Percentiles rank a stretch among this genome's conserved stretches.
Conservation (phyloP, 2,797 vertebrate genomes). For the Mallotus villosus region DNA sequence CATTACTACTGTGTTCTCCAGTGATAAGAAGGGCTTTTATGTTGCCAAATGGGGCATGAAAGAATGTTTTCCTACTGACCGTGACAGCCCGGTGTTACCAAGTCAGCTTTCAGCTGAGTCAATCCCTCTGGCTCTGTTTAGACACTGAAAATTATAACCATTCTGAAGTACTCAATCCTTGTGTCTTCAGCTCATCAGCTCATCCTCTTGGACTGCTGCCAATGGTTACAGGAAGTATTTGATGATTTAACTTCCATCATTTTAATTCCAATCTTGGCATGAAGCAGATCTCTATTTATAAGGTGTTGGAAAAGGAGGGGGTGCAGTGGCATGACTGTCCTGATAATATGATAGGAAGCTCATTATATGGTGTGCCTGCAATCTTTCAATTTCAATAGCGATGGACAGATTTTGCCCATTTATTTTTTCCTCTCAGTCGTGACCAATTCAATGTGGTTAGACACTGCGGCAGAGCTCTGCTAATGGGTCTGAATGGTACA, state of each 20-base stretch:
- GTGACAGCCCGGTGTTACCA: constrained; percentile 25
- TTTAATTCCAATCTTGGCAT: too few relatives aligned
- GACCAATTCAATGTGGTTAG: too few relatives aligned
- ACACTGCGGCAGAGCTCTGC: not conserved
- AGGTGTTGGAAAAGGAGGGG: not conserved
- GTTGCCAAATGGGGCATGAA: constrained; percentile 67
- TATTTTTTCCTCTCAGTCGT: too few relatives aligned
- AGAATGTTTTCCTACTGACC: constrained; percentile 49
- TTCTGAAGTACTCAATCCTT: too few relatives aligned
- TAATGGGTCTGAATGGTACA: not conserved
- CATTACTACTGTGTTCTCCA: constrained; percentile 55
- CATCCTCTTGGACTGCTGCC: too few relatives aligned
- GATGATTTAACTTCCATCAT: too few relatives aligned
- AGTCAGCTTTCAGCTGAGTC: not conserved
- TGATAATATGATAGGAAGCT: not conserved
- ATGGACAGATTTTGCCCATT: not conserved
- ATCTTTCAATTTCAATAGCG: not conserved
- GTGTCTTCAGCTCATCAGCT: too few relatives aligned
- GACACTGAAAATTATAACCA: too few relatives aligned
- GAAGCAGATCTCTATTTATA: not conserved
- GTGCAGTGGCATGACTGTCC: not conserved
- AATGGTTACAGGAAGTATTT: too few relatives aligned
- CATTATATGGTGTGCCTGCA: not conserved
- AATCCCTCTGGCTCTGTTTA: not conserved
- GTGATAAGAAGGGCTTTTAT: constrained; percentile 57